Base-by-base conservation (phyloP, 2,888 invertebrate genomes). In the Macrophya annulata region DNA sequence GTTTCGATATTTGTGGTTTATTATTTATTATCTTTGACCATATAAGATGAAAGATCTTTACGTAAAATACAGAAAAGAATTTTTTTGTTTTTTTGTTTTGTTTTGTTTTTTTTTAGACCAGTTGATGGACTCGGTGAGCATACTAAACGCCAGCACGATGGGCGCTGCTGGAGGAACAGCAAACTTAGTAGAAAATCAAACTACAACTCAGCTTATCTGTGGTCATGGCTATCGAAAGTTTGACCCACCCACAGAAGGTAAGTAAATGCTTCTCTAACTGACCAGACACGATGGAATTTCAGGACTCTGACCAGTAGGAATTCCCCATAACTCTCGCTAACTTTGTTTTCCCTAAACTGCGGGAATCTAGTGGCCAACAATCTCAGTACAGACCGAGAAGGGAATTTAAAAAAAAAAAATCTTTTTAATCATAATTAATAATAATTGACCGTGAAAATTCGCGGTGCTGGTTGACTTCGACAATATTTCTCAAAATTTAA, bases 201-300 rank as follows among this genome's bases (percentile, higher is more conserved):
- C 72, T 87, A 88, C 86, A 90, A 92, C 90, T 40, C 87, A 87
- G 81, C 87, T 89, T 76, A 88, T 88, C 72, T 93, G 92, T 88
- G 88, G 88, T 74, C 86, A 87, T 72, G 89, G 88, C 48, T 90
- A 90, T 86, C 89, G 89, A 71, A 87, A 91, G 43, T 92, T 92
- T 86, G 83, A 86, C 21, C 86, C 88, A 6, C 91, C 92, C 0
- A 88, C 90, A 0, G 90, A 88, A 85, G 92, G 92, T 93, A 86
- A 89, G 88, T 85, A 48, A 48, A 25, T 68, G 17, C 37, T 68
- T 37, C 68, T 37, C 12, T 37, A 15, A 37, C 68, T 37, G 68
- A 17, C 37, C 6, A 37, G 25, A 37, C 37, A 0, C 45, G 43
- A 9, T 84, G 59, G 25, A 71, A 31, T 37, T 55, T n/a, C 25